Base-by-base conservation (phyloP, 2,888 invertebrate genomes). In the Ennomos fuscantarius region DNA sequence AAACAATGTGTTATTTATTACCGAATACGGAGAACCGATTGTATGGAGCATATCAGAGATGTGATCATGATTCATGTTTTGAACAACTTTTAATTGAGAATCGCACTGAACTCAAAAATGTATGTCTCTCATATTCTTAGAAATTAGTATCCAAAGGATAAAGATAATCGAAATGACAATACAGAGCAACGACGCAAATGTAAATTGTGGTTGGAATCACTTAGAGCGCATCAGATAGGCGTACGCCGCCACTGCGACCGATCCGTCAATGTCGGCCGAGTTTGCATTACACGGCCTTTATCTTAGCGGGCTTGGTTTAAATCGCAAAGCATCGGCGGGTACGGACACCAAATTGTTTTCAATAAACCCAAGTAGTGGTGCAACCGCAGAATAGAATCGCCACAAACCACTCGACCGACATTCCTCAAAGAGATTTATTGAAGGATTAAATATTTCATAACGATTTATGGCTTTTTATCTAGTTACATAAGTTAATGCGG, bases 271-370 rank as follows among this genome's bases (percentile, higher is more conserved):
- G 92, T 91, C 92, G 83, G 81, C 65, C 83, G 85, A 81, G 89
- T 90, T 90, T 90, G 89, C 90, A 89, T 92, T 91, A 86, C 89
- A 84, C 82, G 78, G 86, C 87, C 81, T 89, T 90, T 91, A 91
- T 91, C 90, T 85, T 85, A 80, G 74, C 80, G 74, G 78, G 82
- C 83, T 82, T 80, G 81, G 76, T 79, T 87, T 83, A 82, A 87
- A 90, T 90, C 87, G 88, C 87, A 83, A 84, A 65, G 87, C 89
- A 89, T 89, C 87, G 82, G 82, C 85, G 78, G 79, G 75, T 73
- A 83, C 90, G 90, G 89, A 88, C 84, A 86, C 91, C 87, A 87
- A 91, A 92, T 90, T 88, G 89, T 89, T 90, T 90, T 86, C 90
- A 87, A 89, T 88, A 87, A 87, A 81, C 83, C 83, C 83, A 84